Evolutionary conservation across 1,140 invertebrate genomes (phyloP).

Genomic region (Bicyclus anynana): DNA sequence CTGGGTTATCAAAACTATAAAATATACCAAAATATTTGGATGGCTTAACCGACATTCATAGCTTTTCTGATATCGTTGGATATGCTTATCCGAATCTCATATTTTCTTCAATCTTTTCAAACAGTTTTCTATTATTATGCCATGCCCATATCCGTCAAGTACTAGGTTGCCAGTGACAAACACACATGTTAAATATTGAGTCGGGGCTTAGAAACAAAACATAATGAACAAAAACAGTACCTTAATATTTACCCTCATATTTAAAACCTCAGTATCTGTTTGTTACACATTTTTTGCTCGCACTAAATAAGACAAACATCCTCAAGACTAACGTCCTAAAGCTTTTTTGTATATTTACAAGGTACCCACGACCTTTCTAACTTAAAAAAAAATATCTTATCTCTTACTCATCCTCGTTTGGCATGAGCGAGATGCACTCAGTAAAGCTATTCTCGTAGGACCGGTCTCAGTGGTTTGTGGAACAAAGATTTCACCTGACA

Average conservation of each 20-base stretch:
- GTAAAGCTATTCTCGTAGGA: conserved; percentile 28
- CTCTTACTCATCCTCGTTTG: conserved; percentile 1
- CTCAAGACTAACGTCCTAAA: neutral
- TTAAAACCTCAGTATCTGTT: neutral
- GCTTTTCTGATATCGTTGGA: too few species aligned
- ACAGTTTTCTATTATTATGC: too few species aligned
- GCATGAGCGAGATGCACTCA: neutral
- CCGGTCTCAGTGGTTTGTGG: conserved; percentile 47
- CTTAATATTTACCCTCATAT: neutral
- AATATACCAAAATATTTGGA: too few species aligned
- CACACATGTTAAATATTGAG: too few species aligned
- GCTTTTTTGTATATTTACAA: neutral
- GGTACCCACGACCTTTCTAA: neutral
- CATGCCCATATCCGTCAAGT: too few species aligned
- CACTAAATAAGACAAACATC: neutral
- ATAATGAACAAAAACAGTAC: neutral
- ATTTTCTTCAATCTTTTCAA: too few species aligned
- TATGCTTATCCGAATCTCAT: too few species aligned
- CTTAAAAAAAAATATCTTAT: conserved; percentile 4
- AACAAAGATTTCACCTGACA: conserved; percentile 51
- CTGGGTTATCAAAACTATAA: too few species aligned
- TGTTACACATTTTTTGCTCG: neutral
- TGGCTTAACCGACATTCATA: too few species aligned
- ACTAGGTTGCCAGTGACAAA: too few species aligned
- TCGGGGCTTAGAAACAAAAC: neutral